Evolutionary conservation across 2,888 invertebrate species (phyloP), one percentile per base, ranked within the genome.

Genomic region (Thumatha senex): DNA sequence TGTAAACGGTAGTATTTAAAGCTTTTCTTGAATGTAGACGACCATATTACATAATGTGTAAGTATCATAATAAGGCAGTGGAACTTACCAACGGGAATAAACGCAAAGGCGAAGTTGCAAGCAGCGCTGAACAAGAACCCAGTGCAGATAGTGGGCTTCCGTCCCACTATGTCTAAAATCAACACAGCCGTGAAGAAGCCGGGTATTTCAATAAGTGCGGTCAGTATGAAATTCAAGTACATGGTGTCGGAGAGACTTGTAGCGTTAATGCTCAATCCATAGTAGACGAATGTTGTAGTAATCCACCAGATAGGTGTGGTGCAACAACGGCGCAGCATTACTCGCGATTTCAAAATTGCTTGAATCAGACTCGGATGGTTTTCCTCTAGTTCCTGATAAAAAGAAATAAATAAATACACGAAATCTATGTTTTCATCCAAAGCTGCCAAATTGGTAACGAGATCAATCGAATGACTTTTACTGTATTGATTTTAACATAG

Each of bases 221-320:
- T 93, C 46, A 94, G 73, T 40, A 96, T 95, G 74, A 70, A 96
- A 82, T 96, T 96, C 3, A 95, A 73, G 76, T 96, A 95, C 78
- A 94, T 95, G 70, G 95, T 93, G 15, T 95, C 96, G 5, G 94
- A 93, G 31, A 97, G 85, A 0, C 94, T 92, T 1, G 95, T 95
- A 0, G 96, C 94, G 83, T 96, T 96, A 57, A 96, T 89, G 12
- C 95, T 95, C 18, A 97, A 84, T 0, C 96, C 96, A 70, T 96
- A 96, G 83, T 95, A 97, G 10, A 96, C 94, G 65, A 96, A 94
- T 0, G 95, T 94, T 58, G 95, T 95, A 1, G 96, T 94, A 45
- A 96, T 93, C 96, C 96, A 96, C 87, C 95, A 96, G 63, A 96
- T 92, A 11, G 95, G 95, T 30, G 95, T 95, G 35, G 94, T 94